These are phyloP conservation scores for Steinernema hermaphroditum DNA, from an alignment of 2,888 invertebrate genomes.

Conservation along the genomic window DNA sequence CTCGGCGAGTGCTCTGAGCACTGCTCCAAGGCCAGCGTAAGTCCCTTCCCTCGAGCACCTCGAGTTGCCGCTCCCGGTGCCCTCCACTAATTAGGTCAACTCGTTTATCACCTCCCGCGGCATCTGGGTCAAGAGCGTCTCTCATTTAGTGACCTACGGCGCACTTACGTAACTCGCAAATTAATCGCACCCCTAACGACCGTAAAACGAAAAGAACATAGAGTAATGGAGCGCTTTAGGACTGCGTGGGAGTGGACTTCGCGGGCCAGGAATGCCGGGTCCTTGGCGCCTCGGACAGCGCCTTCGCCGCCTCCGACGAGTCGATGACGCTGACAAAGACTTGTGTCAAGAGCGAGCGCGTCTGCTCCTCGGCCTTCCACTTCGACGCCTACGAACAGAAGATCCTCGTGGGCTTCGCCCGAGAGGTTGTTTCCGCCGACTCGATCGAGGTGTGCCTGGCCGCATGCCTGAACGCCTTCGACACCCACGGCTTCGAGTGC, in stretches of 20 bases:
- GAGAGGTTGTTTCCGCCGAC: conserved; percentile 65
- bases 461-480: conserved; percentile 64
- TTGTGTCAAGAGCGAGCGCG: conserved; percentile 56
- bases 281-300: not conserved
- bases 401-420: conserved; percentile 66
- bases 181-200: too few species aligned
- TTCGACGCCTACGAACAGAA: conserved; percentile 65
- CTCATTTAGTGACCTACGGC: conserved; percentile 13
- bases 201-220: not conserved
- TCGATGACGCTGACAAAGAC: conserved; percentile 29
- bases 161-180: conserved; percentile 11
- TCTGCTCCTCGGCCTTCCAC: conserved; percentile 65
- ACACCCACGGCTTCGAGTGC: conserved; percentile 66
- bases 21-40: conserved; percentile 54
- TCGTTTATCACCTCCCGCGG: conserved; percentile 29
- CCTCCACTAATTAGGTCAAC: conserved; percentile 34
- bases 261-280: conserved; percentile 30
- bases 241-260: conserved; percentile 62
- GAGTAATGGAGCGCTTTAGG: conserved; percentile 43
- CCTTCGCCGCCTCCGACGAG: not conserved
- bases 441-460: conserved; percentile 60
- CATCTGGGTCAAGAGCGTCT: not conserved
- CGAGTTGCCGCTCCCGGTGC: too few species aligned
- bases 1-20: conserved; percentile 63
- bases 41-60: too few species aligned